Conservation (phyloP, 2,797 vertebrate species). For the Chrosomus eos region DNA sequence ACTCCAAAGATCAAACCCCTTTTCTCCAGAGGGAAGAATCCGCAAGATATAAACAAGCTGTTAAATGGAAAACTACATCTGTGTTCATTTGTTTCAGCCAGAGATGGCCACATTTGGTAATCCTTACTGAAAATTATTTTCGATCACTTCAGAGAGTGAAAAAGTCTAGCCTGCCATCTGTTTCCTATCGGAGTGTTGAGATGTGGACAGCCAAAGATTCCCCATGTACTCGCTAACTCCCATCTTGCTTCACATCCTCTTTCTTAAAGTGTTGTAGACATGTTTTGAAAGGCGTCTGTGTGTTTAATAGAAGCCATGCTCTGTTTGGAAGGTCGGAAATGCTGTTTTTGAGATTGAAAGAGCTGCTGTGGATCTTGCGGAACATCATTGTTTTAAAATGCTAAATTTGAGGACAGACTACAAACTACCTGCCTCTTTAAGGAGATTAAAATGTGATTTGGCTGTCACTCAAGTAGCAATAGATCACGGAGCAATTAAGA, state of each 20-base stretch:
- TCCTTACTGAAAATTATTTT: slow-evolving; percentile 76
- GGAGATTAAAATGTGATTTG: slow-evolving; percentile 21
- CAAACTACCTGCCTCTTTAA: neutral
- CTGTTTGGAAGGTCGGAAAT: slow-evolving; percentile 9
- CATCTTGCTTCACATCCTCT: slow-evolving; percentile 45
- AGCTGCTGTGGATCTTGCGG: neutral
- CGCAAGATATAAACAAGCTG: slow-evolving; percentile 83
- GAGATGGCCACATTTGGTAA: slow-evolving; percentile 77
- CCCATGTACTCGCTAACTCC: slow-evolving; percentile 39
- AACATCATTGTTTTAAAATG: neutral
- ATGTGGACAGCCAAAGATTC: slow-evolving; percentile 57
- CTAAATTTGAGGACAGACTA: neutral
- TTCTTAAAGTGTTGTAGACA: slow-evolving; percentile 43
- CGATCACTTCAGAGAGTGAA: slow-evolving; percentile 70
- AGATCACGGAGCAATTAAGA: slow-evolving; percentile 9
- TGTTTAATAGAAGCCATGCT: slow-evolving; percentile 51
- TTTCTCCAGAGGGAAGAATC: slow-evolving; percentile 77
- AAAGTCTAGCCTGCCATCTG: slow-evolving; percentile 71
- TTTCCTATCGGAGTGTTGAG: slow-evolving; percentile 70
- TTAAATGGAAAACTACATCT: slow-evolving; percentile 85
- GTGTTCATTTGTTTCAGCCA: slow-evolving; percentile 79
- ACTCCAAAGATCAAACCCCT: slow-evolving; percentile 78
- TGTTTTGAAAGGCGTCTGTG: slow-evolving; percentile 38
- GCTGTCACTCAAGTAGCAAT: neutral
- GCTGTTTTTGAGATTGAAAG: slow-evolving; percentile 11